Conservation (phyloP, 1,140 invertebrate species). For the Anadara kagoshimensis region DNA sequence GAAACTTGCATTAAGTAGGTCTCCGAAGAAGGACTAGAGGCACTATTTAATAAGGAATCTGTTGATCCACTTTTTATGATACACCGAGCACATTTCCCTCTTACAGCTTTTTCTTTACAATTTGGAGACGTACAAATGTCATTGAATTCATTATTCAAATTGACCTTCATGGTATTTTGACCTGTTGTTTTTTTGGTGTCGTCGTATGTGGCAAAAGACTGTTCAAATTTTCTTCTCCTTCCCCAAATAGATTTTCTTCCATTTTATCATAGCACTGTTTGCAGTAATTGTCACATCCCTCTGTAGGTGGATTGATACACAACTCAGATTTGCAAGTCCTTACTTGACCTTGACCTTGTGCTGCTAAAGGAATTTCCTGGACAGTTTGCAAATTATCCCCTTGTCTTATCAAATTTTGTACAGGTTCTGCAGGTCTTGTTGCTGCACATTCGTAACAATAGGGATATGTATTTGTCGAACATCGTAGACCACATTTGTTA, state of each 20-base stretch:
- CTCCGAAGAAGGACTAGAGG: slow-evolving; percentile 8
- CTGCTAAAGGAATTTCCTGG: neutral
- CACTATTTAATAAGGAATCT: slow-evolving; percentile 1
- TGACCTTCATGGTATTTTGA: too few relatives aligned
- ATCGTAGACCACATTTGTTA: slow-evolving; percentile 53
- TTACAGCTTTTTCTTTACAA: slow-evolving; percentile 15
- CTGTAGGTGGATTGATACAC: neutral
- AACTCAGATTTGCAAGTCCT: neutral
- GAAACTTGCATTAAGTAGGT: too few relatives aligned
- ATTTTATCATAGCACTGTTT: neutral
- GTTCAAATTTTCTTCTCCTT: too few relatives aligned
- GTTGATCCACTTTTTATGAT: slow-evolving; percentile 4
- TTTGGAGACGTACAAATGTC: slow-evolving; percentile 2
- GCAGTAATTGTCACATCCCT: neutral
- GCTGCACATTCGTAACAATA: slow-evolving; percentile 54
- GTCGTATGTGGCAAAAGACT: too few relatives aligned
- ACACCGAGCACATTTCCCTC: slow-evolving; percentile 16
- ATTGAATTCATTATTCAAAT: too few relatives aligned
- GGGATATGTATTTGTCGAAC: slow-evolving; percentile 57
- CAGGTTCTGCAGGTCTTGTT: neutral
- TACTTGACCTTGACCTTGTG: slow-evolving; percentile 8
- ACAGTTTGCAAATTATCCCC: neutral
- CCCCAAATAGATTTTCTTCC: neutral
- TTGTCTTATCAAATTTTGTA: neutral
- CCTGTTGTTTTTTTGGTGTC: too few relatives aligned